These are phyloP conservation scores for Odobenus rosmarus DNA, from an alignment of 2,113 vertebrate genomes.

Conservation along the genomic window DNA sequence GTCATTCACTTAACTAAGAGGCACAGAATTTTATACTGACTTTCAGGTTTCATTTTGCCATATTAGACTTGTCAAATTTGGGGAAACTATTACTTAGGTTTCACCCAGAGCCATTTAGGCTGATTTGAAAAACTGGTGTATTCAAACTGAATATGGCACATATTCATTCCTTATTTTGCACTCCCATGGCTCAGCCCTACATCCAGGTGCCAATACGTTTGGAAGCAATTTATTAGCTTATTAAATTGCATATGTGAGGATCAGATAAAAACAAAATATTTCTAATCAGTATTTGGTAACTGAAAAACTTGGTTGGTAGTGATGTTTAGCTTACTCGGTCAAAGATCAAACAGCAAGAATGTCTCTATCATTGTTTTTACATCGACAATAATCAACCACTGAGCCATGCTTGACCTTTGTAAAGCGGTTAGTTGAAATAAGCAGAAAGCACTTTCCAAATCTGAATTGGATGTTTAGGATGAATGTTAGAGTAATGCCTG, in stretches of 20 bases:
- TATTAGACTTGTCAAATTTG: slow-evolving; percentile 71
- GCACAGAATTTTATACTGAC: slow-evolving; percentile 63
- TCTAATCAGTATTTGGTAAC: neutral
- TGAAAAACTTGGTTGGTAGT: neutral
- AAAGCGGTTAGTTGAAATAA: slow-evolving; percentile 48
- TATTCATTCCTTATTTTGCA: slow-evolving; percentile 36
- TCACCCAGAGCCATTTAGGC: slow-evolving; percentile 58
- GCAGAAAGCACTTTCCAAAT: slow-evolving; percentile 35
- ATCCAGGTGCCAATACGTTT: neutral
- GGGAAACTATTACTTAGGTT: slow-evolving; percentile 74
- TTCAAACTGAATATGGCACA: slow-evolving; percentile 15
- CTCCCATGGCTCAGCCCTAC: neutral
- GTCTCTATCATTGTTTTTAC: slow-evolving; percentile 11
- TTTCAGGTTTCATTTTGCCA: slow-evolving; percentile 74
- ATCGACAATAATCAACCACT: neutral
- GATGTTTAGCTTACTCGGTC: slow-evolving; percentile 32
- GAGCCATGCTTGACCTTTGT: slow-evolving; percentile 32
- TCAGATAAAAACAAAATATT: neutral
- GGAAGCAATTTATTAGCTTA: neutral
- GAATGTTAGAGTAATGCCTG: neutral
- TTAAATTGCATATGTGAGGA: neutral
- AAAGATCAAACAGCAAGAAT: slow-evolving; percentile 7
- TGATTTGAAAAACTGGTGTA: slow-evolving; percentile 67
- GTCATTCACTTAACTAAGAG: slow-evolving; percentile 76
- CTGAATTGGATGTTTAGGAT: slow-evolving; percentile 13